Conservation (phyloP, 1,140 invertebrate species). For the Drosophila equinoxialis region DNA sequence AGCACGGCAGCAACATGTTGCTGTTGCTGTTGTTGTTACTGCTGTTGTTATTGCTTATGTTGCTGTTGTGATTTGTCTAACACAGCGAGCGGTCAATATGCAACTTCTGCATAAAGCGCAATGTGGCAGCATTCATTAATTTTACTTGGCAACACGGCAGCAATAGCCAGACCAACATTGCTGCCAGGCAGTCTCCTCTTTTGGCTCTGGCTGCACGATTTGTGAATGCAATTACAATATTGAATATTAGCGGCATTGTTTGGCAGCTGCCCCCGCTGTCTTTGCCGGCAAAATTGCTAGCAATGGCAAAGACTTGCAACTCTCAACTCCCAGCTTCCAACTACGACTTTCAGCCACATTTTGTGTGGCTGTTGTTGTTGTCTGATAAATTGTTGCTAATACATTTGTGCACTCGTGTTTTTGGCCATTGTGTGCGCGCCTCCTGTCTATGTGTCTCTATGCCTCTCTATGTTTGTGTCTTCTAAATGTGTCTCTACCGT, state of each 20-base stretch:
- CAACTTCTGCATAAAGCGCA: slow-evolving; percentile 62
- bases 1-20: slow-evolving; percentile 57
- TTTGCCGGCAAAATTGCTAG: slow-evolving; percentile 46
- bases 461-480: neutral
- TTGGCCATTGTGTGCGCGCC: slow-evolving; percentile 35
- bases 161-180: neutral
- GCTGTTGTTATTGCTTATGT: slow-evolving; percentile 38
- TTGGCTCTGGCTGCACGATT: slow-evolving; percentile 51
- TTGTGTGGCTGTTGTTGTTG: slow-evolving; percentile 38
- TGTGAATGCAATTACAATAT: slow-evolving; percentile 82
- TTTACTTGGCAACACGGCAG: slow-evolving; percentile 44
- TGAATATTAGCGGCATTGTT: slow-evolving; percentile 81
- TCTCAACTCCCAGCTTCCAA: no score
- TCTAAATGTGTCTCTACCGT: slow-evolving; percentile 41
- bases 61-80: slow-evolving; percentile 81
- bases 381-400: slow-evolving; percentile 76
- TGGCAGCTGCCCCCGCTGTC: slow-evolving; percentile 70
- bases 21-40: slow-evolving; percentile 42
- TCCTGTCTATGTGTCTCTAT: neutral
- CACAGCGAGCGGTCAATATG: slow-evolving; percentile 77
- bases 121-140: slow-evolving; percentile 75
- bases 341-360: slow-evolving; percentile 28
- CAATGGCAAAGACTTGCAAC: slow-evolving; percentile 21
- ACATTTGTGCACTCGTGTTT: slow-evolving; percentile 68
- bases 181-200: slow-evolving; percentile 38